phyloP scores from a whole-genome alignment of 2,113 vertebrate genomes.

The Oceanodroma tethys region DNA sequence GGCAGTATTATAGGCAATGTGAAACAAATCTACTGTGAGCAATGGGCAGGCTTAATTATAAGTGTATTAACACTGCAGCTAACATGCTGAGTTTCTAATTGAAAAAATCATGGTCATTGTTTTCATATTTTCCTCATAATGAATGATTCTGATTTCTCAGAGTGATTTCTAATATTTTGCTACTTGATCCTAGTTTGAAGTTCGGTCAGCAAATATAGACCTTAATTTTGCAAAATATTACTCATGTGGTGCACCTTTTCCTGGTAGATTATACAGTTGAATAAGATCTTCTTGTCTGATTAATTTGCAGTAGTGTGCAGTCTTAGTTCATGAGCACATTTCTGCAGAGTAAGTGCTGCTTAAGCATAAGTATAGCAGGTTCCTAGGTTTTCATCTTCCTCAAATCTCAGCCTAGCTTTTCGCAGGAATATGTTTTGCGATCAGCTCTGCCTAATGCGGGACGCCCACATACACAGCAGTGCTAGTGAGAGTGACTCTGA shows the following conservation, averaged over 20 bases:
- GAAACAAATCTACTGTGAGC: background rate
- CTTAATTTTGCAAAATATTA: background rate
- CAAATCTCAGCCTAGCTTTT: background rate
- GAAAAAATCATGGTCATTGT: background rate
- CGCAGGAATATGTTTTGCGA: background rate
- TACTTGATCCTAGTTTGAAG: background rate
- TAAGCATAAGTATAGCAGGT: background rate
- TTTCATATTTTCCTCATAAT: background rate
- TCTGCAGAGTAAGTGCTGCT: background rate
- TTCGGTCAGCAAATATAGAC: background rate
- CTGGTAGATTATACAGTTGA: background rate
- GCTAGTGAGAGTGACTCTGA: background rate
- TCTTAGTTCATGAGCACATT: background rate
- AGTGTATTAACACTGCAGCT: background rate
- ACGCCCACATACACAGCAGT: background rate
- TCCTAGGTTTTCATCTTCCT: background rate
- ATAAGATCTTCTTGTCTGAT: background rate
- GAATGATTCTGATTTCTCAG: background rate
- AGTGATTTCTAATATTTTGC: background rate
- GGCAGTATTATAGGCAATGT: background rate
- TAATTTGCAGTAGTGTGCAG: background rate
- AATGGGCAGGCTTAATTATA: background rate
- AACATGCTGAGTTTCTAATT: background rate
- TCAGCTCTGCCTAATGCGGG: background rate
- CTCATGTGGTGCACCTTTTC: background rate